A percentile compares a stretch with the other conserved stretches of the same genome.
Evolutionary conservation across 2,888 invertebrate species (phyloP).

Genomic region (Nebria brevicollis): DNA sequence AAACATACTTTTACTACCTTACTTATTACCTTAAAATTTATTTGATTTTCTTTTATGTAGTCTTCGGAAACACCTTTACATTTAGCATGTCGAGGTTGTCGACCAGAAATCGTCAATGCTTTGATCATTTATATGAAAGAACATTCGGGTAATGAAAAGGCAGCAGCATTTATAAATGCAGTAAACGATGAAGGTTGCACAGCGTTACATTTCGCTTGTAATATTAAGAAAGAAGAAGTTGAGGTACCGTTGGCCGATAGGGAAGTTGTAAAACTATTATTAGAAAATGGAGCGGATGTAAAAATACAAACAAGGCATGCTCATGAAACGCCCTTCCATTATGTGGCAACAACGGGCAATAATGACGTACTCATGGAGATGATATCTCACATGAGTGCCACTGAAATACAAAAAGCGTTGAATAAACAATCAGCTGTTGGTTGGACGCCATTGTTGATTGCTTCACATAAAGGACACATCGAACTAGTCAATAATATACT

Average conservation of each 20-base stretch:
- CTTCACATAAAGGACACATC: constrained; percentile 95
- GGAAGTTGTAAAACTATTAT: constrained; percentile 88
- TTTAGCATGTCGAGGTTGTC: constrained; percentile 88
- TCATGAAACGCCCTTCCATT: constrained; percentile 95
- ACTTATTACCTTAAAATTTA: neutral
- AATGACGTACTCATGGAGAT: constrained; percentile 95
- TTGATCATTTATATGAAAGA: constrained; percentile 85
- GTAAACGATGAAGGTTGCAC: constrained; percentile 90
- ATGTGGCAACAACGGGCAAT: constrained; percentile 94
- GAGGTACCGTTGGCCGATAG: constrained; percentile 77
- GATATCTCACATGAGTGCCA: constrained; percentile 88
- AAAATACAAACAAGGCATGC: constrained; percentile 84
- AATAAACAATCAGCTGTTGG: constrained; percentile 94
- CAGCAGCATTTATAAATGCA: constrained; percentile 87
- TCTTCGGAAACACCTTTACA: constrained; percentile 96
- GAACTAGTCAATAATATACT: constrained; percentile 90
- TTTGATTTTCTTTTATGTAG: constrained; percentile 64
- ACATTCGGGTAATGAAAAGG: constrained; percentile 78
- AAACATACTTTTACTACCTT: neutral
- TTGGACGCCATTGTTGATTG: constrained; percentile 97
- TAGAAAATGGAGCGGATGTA: constrained; percentile 93
- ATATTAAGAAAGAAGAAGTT: constrained; percentile 85
- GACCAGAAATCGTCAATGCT: constrained; percentile 86
- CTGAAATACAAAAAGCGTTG: constrained; percentile 91
- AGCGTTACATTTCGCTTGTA: constrained; percentile 93